Conservation (phyloP, 2,113 vertebrate genomes). For the Megaleporinus macrocephalus region DNA sequence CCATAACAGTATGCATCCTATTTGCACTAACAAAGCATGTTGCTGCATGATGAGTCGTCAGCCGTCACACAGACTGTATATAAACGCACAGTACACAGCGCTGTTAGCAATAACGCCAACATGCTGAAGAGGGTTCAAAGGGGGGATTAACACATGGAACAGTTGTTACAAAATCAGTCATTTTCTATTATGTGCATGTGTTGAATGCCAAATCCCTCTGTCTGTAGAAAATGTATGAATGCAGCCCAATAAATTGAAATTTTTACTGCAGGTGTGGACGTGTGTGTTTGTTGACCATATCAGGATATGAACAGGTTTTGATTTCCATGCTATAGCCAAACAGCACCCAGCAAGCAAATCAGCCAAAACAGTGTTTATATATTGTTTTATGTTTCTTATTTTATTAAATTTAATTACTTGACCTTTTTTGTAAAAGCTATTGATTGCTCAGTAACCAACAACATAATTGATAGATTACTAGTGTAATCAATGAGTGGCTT, state of each 20-base stretch:
- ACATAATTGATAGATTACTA: no score
- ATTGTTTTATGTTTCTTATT: no score
- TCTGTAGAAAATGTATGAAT: not conserved
- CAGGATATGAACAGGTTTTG: not conserved
- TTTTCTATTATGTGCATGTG: constrained; percentile 16
- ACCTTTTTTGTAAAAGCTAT: no score
- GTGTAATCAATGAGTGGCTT: no score
- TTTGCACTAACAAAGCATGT: not conserved
- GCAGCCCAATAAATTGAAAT: not conserved
- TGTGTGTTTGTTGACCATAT: not conserved
- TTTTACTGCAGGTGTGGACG: constrained; percentile 11
- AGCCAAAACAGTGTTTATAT: no score
- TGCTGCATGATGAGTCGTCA: not conserved
- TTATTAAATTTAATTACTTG: no score
- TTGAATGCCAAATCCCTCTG: constrained; percentile 35
- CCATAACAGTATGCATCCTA: not conserved
- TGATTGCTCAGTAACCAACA: no score
- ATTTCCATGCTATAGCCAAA: not conserved
- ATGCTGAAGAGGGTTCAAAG: not conserved
- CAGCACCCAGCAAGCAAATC: not conserved
- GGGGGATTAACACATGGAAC: not conserved
- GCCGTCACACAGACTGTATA: not conserved
- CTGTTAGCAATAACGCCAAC: not conserved
- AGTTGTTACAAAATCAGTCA: not conserved
- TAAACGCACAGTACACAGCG: not conserved